Conservation (phyloP, 1,140 invertebrate species). For the Pogonus chalceus region DNA sequence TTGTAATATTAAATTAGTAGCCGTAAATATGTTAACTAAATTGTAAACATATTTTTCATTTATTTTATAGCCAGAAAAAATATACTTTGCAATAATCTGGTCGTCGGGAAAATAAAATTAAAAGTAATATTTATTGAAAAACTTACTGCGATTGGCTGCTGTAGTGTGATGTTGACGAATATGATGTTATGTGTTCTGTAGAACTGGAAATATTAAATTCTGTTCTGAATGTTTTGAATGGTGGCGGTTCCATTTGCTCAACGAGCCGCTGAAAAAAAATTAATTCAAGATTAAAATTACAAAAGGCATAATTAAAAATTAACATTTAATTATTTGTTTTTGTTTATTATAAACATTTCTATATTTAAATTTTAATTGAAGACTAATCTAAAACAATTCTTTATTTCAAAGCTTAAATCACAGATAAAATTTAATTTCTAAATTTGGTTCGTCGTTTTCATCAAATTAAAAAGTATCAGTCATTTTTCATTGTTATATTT, state of each 20-base stretch:
- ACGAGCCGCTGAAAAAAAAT: slow-evolving; percentile 47
- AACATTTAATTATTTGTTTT: too few relatives aligned
- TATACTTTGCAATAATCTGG: neutral
- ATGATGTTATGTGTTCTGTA: slow-evolving; percentile 46
- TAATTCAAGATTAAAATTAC: too few relatives aligned
- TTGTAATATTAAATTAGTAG: neutral
- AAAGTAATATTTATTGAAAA: slow-evolving; percentile 7
- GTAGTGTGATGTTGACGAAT: slow-evolving; percentile 48
- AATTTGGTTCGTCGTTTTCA: too few relatives aligned
- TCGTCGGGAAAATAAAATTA: neutral
- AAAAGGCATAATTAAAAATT: too few relatives aligned
- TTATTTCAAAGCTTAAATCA: too few relatives aligned
- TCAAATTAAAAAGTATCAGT: too few relatives aligned
- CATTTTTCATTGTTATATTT: too few relatives aligned
- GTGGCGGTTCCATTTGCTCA: slow-evolving; percentile 59
- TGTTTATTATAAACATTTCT: too few relatives aligned
- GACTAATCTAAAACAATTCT: too few relatives aligned
- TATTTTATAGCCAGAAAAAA: neutral
- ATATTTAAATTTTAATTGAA: too few relatives aligned
- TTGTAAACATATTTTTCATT: neutral
- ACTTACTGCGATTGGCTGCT: slow-evolving; percentile 44
- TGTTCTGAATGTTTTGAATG: slow-evolving; percentile 62
- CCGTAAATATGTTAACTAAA: slow-evolving; percentile 34
- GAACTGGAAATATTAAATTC: slow-evolving; percentile 61
- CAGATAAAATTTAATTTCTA: too few relatives aligned